Percentiles rank a stretch among this genome's conserved stretches.
Conservation (phyloP, 1,140 invertebrate genomes). For the Chironomus striatipennis region DNA sequence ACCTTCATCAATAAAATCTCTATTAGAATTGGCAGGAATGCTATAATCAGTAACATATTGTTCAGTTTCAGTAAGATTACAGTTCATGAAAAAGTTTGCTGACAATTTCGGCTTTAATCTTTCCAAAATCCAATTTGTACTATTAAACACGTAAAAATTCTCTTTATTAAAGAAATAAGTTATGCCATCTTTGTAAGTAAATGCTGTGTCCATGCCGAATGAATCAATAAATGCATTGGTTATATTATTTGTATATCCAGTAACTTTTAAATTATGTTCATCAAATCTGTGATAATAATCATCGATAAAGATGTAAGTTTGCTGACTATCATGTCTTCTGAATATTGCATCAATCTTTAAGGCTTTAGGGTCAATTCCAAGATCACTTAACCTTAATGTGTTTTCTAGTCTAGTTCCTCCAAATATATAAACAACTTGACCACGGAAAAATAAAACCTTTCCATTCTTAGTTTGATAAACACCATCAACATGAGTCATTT, state of each 20-base stretch:
- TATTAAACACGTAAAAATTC: background rate
- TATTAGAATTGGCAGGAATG: too few species aligned
- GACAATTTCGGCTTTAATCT: background rate
- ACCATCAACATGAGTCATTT: background rate
- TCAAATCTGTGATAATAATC: background rate
- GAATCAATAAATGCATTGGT: background rate
- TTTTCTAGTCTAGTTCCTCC: background rate
- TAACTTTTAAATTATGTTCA: background rate
- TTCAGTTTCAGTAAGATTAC: background rate
- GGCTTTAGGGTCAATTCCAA: background rate
- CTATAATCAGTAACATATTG: background rate
- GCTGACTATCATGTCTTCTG: background rate
- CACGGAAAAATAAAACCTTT: background rate
- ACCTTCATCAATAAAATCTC: background rate
- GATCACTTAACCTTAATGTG: background rate
- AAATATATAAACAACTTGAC: background rate
- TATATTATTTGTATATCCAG: background rate
- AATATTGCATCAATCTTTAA: background rate
- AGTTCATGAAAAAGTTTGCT: background rate
- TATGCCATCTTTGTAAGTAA: background rate
- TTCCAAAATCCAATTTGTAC: background rate
- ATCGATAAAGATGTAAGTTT: background rate
- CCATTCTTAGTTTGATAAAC: background rate
- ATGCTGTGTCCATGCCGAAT: background rate
- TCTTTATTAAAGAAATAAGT: background rate